phyloP scores from a whole-genome alignment of 2,888 invertebrate species.

The Adelphocoris suturalis region DNA sequence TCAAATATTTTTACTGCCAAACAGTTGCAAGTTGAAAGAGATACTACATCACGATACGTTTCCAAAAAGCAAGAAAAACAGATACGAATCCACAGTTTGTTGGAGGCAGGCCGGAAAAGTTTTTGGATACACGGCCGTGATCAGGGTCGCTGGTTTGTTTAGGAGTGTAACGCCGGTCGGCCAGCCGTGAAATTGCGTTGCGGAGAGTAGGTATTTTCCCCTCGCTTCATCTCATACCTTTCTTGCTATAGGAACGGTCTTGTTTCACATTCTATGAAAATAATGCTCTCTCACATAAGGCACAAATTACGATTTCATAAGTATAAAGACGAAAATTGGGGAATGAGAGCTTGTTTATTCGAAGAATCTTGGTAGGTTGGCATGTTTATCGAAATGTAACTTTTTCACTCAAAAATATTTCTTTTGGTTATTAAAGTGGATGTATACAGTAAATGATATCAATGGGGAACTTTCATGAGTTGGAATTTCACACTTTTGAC shows the following conservation, averaged over 20 bases:
- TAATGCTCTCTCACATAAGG: no score
- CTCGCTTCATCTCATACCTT: neutral
- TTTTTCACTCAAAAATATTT: no score
- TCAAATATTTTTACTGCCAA: neutral
- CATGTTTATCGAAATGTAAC: no score
- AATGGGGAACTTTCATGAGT: no score
- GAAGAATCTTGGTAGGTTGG: no score
- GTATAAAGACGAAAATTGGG: no score
- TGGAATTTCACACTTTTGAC: no score
- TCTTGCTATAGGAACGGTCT: neutral
- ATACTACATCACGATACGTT: neutral
- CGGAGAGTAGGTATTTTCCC: conserved; percentile 38
- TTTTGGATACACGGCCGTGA: conserved; percentile 1
- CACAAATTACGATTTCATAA: no score
- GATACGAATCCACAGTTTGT: neutral
- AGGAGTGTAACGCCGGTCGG: conserved; percentile 46
- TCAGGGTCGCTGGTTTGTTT: conserved; percentile 32
- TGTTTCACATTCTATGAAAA: no score
- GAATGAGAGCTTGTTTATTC: no score
- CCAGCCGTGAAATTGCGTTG: conserved; percentile 57
- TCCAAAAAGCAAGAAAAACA: neutral
- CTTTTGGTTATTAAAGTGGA: no score
- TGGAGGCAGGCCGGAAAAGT: neutral
- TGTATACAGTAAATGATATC: no score
- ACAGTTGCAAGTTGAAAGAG: neutral